These are phyloP conservation scores for Serinus canaria DNA, from an alignment of 2,113 vertebrate genomes.

Conservation along the genomic window DNA sequence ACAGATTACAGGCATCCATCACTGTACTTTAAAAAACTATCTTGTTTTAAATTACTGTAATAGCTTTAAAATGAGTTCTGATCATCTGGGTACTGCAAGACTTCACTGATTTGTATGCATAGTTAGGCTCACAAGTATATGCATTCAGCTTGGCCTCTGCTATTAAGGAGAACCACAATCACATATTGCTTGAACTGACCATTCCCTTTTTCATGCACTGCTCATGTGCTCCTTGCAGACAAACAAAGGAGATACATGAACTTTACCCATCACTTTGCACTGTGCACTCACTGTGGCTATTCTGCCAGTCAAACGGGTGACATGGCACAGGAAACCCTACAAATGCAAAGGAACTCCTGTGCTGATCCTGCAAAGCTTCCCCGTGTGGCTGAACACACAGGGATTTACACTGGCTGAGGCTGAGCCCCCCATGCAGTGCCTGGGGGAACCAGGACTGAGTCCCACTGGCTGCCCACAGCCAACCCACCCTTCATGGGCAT, in stretches of 20 bases:
- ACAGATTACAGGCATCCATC: not conserved
- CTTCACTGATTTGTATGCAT: not conserved
- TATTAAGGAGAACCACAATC: not conserved
- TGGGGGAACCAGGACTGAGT: rapidly evolving
- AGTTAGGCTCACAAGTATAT: not conserved
- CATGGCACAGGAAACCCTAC: not conserved
- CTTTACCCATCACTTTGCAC: not conserved
- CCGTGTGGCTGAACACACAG: rapidly evolving
- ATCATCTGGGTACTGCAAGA: not conserved
- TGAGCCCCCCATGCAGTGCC: rapidly evolving
- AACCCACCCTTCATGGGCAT: not conserved
- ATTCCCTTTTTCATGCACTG: not conserved
- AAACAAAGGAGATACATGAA: not conserved
- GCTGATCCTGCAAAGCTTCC: not conserved
- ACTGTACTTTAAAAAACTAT: not conserved
- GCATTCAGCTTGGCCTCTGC: not conserved
- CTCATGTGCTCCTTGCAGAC: not conserved
- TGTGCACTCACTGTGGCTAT: not conserved
- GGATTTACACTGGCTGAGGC: not conserved
- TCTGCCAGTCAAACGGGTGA: not conserved
- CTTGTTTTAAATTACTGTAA: constrained; percentile 3
- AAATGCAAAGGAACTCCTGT: not conserved
- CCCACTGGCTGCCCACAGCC: not conserved
- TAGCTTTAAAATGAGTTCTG: constrained; percentile 4
- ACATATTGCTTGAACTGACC: not conserved